Percentiles rank a stretch among this genome's conserved stretches.
These are phyloP conservation scores for Neoarius graeffei DNA, from an alignment of 2,113 vertebrate genomes.

Conservation along the genomic window DNA sequence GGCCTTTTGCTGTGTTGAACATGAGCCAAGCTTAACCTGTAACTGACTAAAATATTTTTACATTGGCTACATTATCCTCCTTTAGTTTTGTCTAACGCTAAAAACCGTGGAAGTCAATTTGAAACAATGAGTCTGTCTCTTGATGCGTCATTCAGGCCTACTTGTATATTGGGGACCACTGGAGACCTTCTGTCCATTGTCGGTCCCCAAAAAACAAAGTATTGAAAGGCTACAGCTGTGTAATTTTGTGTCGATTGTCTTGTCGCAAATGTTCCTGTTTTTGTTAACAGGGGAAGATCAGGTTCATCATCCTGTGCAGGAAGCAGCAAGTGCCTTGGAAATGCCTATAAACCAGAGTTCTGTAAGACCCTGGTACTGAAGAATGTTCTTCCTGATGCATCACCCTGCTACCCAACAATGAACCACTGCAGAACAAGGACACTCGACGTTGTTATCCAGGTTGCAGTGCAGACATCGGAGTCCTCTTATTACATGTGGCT, in stretches of 20 bases:
- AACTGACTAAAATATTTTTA: not conserved
- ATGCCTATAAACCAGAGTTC: not conserved
- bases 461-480: not conserved
- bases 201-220: not conserved
- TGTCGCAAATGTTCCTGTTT: not conserved
- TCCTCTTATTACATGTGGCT: not conserved
- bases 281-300: not conserved
- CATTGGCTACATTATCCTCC: not conserved
- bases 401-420: not conserved
- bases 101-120: too few species aligned
- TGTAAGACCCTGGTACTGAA: not conserved
- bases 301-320: not conserved
- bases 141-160: not conserved
- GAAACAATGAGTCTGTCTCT: too few species aligned
- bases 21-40: not conserved
- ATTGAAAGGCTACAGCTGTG: not conserved
- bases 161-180: not conserved
- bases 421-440: not conserved
- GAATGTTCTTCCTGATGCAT: not conserved
- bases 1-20: too few species aligned
- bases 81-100: not conserved
- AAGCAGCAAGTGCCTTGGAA: not conserved
- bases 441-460: not conserved
- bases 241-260: not conserved
- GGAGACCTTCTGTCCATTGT: not conserved